Percentiles rank a stretch among this genome's conserved stretches.
These are phyloP conservation scores for Eilema depressum DNA, from an alignment of 2,888 invertebrate genomes.

Conservation along the genomic window DNA sequence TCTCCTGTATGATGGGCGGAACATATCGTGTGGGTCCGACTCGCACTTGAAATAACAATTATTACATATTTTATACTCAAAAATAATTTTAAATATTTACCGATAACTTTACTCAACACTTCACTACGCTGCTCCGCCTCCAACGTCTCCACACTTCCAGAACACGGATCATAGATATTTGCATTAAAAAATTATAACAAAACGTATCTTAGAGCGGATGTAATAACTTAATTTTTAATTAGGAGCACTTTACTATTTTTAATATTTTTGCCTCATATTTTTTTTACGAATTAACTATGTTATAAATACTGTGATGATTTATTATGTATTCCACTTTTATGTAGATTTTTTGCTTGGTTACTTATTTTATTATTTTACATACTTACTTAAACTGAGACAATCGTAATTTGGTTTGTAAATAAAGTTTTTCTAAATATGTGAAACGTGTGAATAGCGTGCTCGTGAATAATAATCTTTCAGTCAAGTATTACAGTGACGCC, in stretches of 20 bases:
- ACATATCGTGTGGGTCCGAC: no score
- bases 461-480: not conserved
- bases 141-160: no score
- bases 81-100: no score
- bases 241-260: not conserved
- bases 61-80: no score
- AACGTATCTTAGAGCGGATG: not conserved
- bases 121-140: no score
- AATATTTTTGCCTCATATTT: not conserved
- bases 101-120: no score
- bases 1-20: no score
- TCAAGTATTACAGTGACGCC: not conserved
- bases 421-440: not conserved
- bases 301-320: not conserved
- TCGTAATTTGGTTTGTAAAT: conserved; percentile 4
- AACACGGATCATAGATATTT: not conserved
- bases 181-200: not conserved
- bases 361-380: conserved; percentile 3
- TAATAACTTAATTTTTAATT: not conserved
- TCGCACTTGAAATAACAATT: no score
- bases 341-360: not conserved
- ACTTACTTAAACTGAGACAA: not conserved
- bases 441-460: not conserved
- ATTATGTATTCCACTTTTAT: not conserved
- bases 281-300: no score